Percentiles rank a stretch among this genome's conserved stretches.
Evolutionary conservation across 2,113 vertebrate species (phyloP).

Genomic region (Oxyura jamaicensis): DNA sequence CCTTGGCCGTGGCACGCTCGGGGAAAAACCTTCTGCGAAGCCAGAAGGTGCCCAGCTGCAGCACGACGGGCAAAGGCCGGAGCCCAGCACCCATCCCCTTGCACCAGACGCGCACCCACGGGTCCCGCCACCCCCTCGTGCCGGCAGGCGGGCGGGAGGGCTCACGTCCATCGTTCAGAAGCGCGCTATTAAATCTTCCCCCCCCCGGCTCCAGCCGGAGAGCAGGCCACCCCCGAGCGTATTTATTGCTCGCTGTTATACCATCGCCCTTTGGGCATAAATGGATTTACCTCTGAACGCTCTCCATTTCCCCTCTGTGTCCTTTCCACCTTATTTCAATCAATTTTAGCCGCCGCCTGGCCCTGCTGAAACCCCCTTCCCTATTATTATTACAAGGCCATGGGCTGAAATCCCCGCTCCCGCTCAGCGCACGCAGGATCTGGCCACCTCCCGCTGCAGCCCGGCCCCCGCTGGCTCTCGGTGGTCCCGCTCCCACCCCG

Average conservation of each 20-base stretch:
- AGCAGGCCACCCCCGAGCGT: background rate
- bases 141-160: background rate
- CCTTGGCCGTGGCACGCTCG: background rate
- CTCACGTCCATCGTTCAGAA: background rate
- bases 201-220: too few relatives aligned
- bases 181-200: background rate
- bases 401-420: background rate
- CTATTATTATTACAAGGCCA: too few relatives aligned
- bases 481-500: too few relatives aligned
- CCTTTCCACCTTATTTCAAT: background rate
- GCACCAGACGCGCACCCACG: too few relatives aligned
- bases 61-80: background rate
- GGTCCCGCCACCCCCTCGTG: background rate
- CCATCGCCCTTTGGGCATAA: background rate
- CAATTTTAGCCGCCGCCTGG: background rate
- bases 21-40: background rate
- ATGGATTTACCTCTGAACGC: background rate
- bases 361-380: background rate
- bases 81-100: background rate
- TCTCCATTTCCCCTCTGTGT: background rate
- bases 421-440: background rate
- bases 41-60: background rate
- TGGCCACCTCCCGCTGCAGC: too few relatives aligned
- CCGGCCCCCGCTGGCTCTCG: too few relatives aligned
- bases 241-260: background rate